These are phyloP conservation scores for Drosophila macrospina DNA, from an alignment of 2,888 invertebrate genomes.

Conservation along the genomic window DNA sequence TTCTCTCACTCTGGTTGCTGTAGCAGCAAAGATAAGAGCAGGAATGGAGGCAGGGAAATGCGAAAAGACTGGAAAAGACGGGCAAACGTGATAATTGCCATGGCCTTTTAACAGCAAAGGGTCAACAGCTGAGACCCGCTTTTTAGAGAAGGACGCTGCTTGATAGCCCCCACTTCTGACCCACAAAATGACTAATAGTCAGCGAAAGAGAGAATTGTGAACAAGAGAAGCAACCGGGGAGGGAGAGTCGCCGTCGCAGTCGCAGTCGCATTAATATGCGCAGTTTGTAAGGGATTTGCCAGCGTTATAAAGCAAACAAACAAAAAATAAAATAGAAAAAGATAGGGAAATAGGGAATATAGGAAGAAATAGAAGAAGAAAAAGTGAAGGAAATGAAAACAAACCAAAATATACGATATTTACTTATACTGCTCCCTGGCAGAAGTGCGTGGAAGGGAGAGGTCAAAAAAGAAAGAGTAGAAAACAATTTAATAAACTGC, in stretches of 20 bases:
- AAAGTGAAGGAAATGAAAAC: constrained; percentile 16
- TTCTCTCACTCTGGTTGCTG: constrained; percentile 3
- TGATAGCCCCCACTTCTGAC: constrained; percentile 28
- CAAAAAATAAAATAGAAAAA: constrained; percentile 38
- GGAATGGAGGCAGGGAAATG: constrained; percentile 15
- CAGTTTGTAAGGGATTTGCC: constrained; percentile 72
- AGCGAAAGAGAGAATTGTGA: constrained; percentile 29
- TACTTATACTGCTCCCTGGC: constrained; percentile 5
- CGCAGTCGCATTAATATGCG: constrained; percentile 74
- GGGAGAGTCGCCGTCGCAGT: background rate
- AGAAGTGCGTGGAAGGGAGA: constrained; percentile 20
- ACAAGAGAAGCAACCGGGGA: constrained; percentile 13
- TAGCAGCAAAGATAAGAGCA: constrained; percentile 23
- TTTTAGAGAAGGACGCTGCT: constrained; percentile 16
- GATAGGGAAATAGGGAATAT: constrained; percentile 25
- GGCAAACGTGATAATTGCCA: constrained; percentile 74
- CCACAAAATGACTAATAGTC: constrained; percentile 65
- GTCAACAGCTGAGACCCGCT: constrained; percentile 58
- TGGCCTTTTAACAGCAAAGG: constrained; percentile 66
- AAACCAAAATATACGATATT: constrained; percentile 43
- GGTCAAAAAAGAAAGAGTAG: constrained; percentile 24
- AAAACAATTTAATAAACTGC: constrained; percentile 81
- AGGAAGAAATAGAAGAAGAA: constrained; percentile 7
- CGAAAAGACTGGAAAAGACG: constrained; percentile 26
- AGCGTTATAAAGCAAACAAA: constrained; percentile 55